phyloP scores from a whole-genome alignment of 2,888 invertebrate genomes.

The Hirtodrosophila confusa region DNA sequence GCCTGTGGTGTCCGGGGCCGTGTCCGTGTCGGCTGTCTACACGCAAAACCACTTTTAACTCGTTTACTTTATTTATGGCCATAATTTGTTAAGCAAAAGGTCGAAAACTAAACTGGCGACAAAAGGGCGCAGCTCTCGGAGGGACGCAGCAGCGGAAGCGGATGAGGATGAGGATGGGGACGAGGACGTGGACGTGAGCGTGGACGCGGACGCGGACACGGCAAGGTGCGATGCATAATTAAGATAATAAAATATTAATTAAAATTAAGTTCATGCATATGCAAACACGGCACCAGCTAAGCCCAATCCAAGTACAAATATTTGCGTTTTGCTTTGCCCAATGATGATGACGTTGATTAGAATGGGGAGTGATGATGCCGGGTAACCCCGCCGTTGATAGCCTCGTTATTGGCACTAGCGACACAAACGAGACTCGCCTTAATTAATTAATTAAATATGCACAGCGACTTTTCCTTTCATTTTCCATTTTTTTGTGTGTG shows the following conservation, averaged over 20 bases:
- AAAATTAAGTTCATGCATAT: slow-evolving; percentile 79
- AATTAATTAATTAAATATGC: slow-evolving; percentile 81
- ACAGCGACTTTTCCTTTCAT: slow-evolving; percentile 33
- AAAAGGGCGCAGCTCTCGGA: slow-evolving; percentile 50
- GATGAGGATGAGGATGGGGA: neutral
- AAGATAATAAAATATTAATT: slow-evolving; percentile 83
- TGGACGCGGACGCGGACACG: slow-evolving; percentile 22
- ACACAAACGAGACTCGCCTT: slow-evolving; percentile 50
- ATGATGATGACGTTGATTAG: slow-evolving; percentile 63
- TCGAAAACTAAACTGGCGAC: slow-evolving; percentile 70
- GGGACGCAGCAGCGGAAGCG: neutral
- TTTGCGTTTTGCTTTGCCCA: slow-evolving; percentile 51
- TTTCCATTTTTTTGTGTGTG: slow-evolving; percentile 31
- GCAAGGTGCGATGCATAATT: slow-evolving; percentile 82
- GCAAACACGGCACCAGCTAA: slow-evolving; percentile 52
- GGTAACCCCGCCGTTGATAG: slow-evolving; percentile 62
- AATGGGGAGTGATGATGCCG: slow-evolving; percentile 28
- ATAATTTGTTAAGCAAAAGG: slow-evolving; percentile 82
- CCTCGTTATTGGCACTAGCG: slow-evolving; percentile 67
- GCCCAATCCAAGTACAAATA: slow-evolving; percentile 67
- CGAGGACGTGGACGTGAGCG: slow-evolving; percentile 13
- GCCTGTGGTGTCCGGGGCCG: slow-evolving; percentile 12
- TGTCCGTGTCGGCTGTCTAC: slow-evolving; percentile 45
- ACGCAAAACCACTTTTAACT: slow-evolving; percentile 79
- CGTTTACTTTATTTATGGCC: slow-evolving; percentile 82